Evolutionary conservation across 2,113 vertebrate species (phyloP).

Genomic region (Silurus asotus): DNA sequence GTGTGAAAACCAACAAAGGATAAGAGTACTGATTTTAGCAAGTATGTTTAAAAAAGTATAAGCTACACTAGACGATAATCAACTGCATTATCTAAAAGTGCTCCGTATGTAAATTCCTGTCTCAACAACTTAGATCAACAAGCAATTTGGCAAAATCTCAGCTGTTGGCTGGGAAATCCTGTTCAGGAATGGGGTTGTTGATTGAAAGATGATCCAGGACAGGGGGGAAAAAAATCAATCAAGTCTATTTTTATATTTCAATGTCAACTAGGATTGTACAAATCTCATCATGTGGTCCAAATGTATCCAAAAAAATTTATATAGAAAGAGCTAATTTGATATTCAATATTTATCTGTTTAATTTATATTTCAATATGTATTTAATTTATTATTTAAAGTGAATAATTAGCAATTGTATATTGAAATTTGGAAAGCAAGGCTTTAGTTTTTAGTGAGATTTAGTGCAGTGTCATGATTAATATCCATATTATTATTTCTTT

Average conservation of each 20-base stretch:
- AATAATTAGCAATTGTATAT: too few relatives aligned
- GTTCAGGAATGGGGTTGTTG: not conserved
- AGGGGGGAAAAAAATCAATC: not conserved
- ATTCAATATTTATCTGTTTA: too few relatives aligned
- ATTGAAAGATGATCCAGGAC: not conserved
- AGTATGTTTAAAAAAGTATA: not conserved
- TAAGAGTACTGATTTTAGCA: not conserved
- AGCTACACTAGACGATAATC: not conserved
- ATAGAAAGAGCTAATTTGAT: not conserved
- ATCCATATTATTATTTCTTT: conserved; percentile 22
- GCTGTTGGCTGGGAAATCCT: not conserved
- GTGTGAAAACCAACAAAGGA: not conserved
- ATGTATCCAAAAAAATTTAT: too few relatives aligned
- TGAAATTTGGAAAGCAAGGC: too few relatives aligned
- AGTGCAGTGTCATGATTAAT: not conserved
- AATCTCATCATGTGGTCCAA: not conserved
- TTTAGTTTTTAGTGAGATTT: too few relatives aligned
- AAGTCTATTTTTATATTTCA: not conserved
- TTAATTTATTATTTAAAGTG: too few relatives aligned
- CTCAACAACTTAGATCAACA: not conserved
- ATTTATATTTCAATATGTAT: too few relatives aligned
- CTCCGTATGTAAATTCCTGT: not conserved
- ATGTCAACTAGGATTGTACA: not conserved
- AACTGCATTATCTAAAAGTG: not conserved
- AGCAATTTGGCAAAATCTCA: not conserved